Evolutionary conservation across 1,140 invertebrate genomes (phyloP).

Genomic region (Delia radicum): DNA sequence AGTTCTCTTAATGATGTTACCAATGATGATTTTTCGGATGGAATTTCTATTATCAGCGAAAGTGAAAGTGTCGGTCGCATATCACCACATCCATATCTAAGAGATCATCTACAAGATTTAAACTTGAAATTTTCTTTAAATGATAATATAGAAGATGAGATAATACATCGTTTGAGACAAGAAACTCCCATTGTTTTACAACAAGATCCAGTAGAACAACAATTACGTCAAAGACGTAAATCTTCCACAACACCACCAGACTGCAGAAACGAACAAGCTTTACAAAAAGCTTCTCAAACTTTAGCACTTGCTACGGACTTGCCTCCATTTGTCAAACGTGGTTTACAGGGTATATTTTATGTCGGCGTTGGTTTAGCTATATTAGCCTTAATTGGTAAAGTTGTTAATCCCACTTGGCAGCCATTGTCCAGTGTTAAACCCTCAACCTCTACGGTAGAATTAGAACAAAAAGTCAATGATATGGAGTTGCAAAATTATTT

Average conservation of each 20-base stretch:
- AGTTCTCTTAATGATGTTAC: slow-evolving; percentile 28
- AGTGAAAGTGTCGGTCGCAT: slow-evolving; percentile 49
- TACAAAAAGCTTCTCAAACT: background rate
- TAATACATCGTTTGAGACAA: background rate
- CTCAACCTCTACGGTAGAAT: slow-evolving; percentile 24
- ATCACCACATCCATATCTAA: slow-evolving; percentile 43
- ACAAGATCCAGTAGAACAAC: background rate
- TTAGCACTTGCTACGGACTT: background rate
- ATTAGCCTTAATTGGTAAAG: slow-evolving; percentile 42
- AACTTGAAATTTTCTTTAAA: slow-evolving; percentile 30
- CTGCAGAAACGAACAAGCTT: background rate
- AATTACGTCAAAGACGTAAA: slow-evolving; percentile 11
- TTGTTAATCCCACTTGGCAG: slow-evolving; percentile 44
- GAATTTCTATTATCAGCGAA: slow-evolving; percentile 53
- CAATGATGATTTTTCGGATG: slow-evolving; percentile 47
- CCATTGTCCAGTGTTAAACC: slow-evolving; percentile 18
- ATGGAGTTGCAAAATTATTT: slow-evolving; percentile 49
- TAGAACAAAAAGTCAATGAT: slow-evolving; percentile 43
- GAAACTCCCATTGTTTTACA: background rate
- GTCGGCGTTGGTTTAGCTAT: slow-evolving; percentile 39
- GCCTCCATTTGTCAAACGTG: slow-evolving; percentile 34
- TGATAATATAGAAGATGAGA: slow-evolving; percentile 20
- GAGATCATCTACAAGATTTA: slow-evolving; percentile 38
- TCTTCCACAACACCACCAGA: background rate
- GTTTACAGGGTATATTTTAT: slow-evolving; percentile 43